Evolutionary conservation across 2,888 invertebrate species (phyloP), one percentile per base, ranked within the genome.

Genomic region (Rotaria sp.): DNA sequence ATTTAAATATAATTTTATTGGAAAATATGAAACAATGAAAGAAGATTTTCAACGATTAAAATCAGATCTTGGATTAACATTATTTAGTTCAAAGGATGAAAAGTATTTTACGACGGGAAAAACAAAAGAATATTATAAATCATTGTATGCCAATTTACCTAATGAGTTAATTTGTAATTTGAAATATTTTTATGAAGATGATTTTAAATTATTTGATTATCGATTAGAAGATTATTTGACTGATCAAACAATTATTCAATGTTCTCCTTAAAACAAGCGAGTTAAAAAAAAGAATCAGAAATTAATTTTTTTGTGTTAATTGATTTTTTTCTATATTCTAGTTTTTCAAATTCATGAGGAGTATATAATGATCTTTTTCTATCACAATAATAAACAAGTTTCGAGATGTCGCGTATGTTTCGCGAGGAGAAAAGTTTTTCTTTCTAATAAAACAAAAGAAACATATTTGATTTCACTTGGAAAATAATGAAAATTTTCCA

Each of bases 1-100:
- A 50, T 93, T 97, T 88, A 94, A 94, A 89, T 97, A 96, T 91
- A 95, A 95, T 90, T 94, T 96, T 90, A 94, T 96, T 88, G 96
- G 96, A 89, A 95, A 95, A 92, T 96, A 96, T 91, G 96, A 96
- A 90, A 95, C 94, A 0, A 91, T 96, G 15, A 92, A 94, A 57
- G 94, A 94, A 89, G 97, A 96, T 90, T 94, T 95, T 0, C 92
- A 94, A n/a, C 8, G 26, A n/a, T 80, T 80, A 45, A n/a, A 45
- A 3, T 0, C 10, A 26, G 10, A n/a, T 10, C 21, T 80, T 0
- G 45, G 80, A 45, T n/a, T 67, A 67, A 21, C 35, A 3, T 21
- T 1, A 13, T 18, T 18, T 18, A 7, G 38, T 21, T 67, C 35
- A 35, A 67, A 67, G 21, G 5, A 35, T 18, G 30, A 35, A 7